These are phyloP conservation scores for Entomobrya multifasciata DNA, from an alignment of 2,888 invertebrate species.

Conservation along the genomic window DNA sequence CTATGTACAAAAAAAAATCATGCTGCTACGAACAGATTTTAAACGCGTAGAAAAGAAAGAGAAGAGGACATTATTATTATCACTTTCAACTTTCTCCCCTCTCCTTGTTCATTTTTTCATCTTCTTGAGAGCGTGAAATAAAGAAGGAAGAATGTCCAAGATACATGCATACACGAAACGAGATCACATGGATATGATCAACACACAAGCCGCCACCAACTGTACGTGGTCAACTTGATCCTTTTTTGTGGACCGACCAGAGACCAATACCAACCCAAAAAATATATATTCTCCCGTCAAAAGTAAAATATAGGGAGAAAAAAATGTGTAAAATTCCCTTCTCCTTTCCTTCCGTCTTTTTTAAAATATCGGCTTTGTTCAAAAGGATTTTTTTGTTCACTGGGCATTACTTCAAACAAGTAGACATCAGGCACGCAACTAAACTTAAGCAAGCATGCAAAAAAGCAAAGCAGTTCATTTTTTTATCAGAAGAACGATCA, in stretches of 20 bases:
- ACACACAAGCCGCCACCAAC: conserved; percentile 23
- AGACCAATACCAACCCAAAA: too few species aligned
- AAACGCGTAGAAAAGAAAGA: conserved; percentile 6
- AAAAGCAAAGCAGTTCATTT: conserved; percentile 47
- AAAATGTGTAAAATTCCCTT: conserved; percentile 2
- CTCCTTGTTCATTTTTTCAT: conserved; percentile 23
- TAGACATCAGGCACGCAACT: conserved; percentile 10
- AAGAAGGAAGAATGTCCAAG: too few species aligned
- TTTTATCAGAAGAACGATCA: too few species aligned
- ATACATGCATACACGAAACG: neutral
- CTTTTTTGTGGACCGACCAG: conserved; percentile 27
- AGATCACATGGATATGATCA: conserved; percentile 35
- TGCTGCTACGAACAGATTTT: conserved; percentile 29
- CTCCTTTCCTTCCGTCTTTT: neutral
- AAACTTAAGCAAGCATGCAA: too few species aligned
- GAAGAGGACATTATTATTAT: conserved; percentile 53
- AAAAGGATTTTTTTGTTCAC: neutral
- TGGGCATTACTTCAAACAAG: neutral
- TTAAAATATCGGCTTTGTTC: conserved; percentile 50
- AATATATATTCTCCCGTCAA: neutral
- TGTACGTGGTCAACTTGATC: conserved; percentile 63
- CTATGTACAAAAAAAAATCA: conserved; percentile 42
- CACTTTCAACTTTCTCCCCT: conserved; percentile 59
- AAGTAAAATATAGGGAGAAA: neutral
- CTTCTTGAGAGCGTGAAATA: conserved; percentile 22